These are phyloP conservation scores for Spicauda simplicius DNA, from an alignment of 2,888 invertebrate genomes.

Conservation along the genomic window DNA sequence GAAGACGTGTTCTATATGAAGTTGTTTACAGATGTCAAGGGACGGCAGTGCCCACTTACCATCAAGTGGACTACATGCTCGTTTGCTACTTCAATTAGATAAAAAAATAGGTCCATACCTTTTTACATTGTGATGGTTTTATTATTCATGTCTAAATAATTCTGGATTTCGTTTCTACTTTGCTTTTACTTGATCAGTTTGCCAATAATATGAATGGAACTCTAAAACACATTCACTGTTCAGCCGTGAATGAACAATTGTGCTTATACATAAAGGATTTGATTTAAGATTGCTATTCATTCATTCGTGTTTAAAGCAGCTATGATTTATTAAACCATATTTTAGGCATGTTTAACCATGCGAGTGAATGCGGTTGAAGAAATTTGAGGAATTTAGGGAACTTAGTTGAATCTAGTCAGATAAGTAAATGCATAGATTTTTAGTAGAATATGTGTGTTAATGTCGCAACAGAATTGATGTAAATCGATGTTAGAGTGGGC, in stretches of 20 bases:
- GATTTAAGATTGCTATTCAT: constrained; percentile 20
- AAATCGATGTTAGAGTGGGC: not conserved
- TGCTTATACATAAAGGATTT: constrained; percentile 22
- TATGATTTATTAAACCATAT: constrained; percentile 14
- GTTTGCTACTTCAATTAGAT: too few relatives aligned
- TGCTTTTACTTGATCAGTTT: not conserved
- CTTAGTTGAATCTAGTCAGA: not conserved
- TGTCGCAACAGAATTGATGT: not conserved
- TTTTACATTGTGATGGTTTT: too few relatives aligned
- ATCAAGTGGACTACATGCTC: too few relatives aligned
- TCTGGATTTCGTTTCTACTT: too few relatives aligned
- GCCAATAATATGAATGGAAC: not conserved
- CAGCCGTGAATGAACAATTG: constrained; percentile 14
- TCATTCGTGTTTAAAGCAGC: constrained; percentile 15
- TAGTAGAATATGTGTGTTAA: too few relatives aligned
- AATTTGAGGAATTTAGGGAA: not conserved
- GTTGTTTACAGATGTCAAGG: too few relatives aligned
- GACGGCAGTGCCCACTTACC: too few relatives aligned
- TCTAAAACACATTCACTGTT: constrained; percentile 1
- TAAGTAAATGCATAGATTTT: not conserved
- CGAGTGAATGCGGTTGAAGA: not conserved
- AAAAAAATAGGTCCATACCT: too few relatives aligned
- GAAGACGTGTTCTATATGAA: too few relatives aligned
- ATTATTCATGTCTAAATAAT: too few relatives aligned
- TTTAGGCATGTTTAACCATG: constrained; percentile 1